Evolutionary conservation across 1,140 invertebrate species (phyloP).

Genomic region (Neuroterus valhalla): DNA sequence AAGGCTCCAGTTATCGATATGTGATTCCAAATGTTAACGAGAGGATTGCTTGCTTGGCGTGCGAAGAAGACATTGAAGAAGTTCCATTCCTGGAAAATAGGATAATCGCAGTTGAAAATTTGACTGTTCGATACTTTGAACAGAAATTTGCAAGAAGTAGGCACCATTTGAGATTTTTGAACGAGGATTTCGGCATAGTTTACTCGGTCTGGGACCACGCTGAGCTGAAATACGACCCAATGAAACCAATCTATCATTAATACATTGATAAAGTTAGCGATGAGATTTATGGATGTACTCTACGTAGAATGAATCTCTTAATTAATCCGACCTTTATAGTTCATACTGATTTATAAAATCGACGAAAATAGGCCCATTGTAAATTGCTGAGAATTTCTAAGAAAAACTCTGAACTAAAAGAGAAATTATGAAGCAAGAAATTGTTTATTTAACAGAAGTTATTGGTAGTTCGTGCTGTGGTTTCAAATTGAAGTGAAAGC

Average conservation of each 20-base stretch:
- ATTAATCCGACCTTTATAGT: too few relatives aligned
- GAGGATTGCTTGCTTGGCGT: neutral
- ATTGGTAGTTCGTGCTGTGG: too few relatives aligned
- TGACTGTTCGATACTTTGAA: slow-evolving; percentile 6
- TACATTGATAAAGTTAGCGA: neutral
- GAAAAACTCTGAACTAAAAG: too few relatives aligned
- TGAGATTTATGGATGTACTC: too few relatives aligned
- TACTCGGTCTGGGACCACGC: slow-evolving; percentile 10
- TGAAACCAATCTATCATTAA: slow-evolving; percentile 5
- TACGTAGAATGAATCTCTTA: too few relatives aligned
- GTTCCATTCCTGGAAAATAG: neutral
- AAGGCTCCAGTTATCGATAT: neutral
- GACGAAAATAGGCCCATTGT: too few relatives aligned
- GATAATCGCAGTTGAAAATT: neutral
- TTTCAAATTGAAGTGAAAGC: too few relatives aligned
- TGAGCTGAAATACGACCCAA: neutral
- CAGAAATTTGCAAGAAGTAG: slow-evolving; percentile 1
- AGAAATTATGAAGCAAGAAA: too few relatives aligned
- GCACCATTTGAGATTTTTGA: slow-evolving; percentile 4
- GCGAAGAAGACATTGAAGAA: slow-evolving; percentile 1
- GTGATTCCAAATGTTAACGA: slow-evolving; percentile 1
- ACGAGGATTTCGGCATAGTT: neutral
- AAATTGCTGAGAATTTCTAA: too few relatives aligned
- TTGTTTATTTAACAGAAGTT: too few relatives aligned
- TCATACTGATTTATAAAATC: too few relatives aligned